phyloP scores from a whole-genome alignment of 2,113 vertebrate genomes.

The Diphyllodes magnificus region DNA sequence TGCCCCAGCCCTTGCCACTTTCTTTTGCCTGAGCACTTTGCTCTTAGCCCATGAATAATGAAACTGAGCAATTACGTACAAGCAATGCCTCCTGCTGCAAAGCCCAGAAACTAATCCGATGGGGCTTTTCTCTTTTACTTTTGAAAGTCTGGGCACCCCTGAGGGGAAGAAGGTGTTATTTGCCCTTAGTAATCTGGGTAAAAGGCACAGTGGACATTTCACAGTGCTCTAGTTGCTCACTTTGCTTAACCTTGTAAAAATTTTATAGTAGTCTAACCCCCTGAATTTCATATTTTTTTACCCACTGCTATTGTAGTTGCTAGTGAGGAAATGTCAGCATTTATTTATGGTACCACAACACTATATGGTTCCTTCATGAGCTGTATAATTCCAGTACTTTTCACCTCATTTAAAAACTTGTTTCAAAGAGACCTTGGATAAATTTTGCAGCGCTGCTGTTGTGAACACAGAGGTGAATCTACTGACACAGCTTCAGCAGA shows the following conservation, averaged over 20 bases:
- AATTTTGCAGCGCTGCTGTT: conserved; percentile 26
- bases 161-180: neutral
- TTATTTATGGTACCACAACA: neutral
- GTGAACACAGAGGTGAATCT: conserved; percentile 9
- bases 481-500: conserved; percentile 33
- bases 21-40: neutral
- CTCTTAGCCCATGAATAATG: conserved; percentile 35
- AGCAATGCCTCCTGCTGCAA: conserved; percentile 15
- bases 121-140: neutral
- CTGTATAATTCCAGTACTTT: neutral
- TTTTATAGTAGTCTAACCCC: neutral
- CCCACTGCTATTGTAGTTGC: neutral
- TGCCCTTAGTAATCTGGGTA: conserved; percentile 4
- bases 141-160: neutral
- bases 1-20: neutral
- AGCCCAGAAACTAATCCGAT: conserved; percentile 14
- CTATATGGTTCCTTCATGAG: conserved; percentile 22
- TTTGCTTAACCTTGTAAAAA: conserved; percentile 37
- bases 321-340: neutral
- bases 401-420: conserved; percentile 19
- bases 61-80: conserved; percentile 8
- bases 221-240: neutral
- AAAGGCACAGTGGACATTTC: conserved; percentile 15
- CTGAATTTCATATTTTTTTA: neutral
- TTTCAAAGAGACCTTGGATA: conserved; percentile 30